phyloP scores from a whole-genome alignment of 2,797 vertebrate genomes.

The Coracias cyanogaster region DNA sequence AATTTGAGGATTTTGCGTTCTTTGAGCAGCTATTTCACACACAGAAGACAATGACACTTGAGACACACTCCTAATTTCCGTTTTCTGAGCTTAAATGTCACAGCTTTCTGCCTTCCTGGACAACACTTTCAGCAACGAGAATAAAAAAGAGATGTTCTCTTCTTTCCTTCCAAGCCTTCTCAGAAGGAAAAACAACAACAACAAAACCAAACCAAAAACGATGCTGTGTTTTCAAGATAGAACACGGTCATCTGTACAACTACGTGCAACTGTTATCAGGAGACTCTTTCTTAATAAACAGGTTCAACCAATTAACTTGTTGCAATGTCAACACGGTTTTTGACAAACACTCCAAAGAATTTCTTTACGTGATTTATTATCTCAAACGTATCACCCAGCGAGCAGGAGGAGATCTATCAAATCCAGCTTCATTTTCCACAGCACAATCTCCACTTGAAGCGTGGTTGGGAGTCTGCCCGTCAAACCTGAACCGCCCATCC shows the following conservation, averaged over 20 bases:
- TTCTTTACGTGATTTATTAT: neutral
- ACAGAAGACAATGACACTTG: neutral
- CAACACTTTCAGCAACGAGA: neutral
- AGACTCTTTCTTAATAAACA: neutral
- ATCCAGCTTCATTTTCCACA: neutral
- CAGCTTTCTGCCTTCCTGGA: constrained; percentile 18
- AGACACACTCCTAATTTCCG: constrained; percentile 14
- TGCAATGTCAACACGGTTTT: neutral
- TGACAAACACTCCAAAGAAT: neutral
- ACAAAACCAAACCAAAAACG: neutral
- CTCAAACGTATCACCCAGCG: neutral
- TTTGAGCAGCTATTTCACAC: neutral
- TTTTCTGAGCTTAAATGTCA: neutral
- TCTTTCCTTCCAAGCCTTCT: neutral
- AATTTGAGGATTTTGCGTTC: neutral
- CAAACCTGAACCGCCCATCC: neutral
- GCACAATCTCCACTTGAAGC: neutral
- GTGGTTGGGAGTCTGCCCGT: neutral
- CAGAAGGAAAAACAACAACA: neutral
- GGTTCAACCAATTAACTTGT: neutral
- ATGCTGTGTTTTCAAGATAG: neutral
- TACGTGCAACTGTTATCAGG: neutral
- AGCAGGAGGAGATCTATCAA: neutral
- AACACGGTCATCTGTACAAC: neutral
- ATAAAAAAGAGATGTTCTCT: neutral